Percentiles rank a stretch among this genome's conserved stretches.
Conservation (phyloP, 2,888 invertebrate species). For the Nemoura dubitans region DNA sequence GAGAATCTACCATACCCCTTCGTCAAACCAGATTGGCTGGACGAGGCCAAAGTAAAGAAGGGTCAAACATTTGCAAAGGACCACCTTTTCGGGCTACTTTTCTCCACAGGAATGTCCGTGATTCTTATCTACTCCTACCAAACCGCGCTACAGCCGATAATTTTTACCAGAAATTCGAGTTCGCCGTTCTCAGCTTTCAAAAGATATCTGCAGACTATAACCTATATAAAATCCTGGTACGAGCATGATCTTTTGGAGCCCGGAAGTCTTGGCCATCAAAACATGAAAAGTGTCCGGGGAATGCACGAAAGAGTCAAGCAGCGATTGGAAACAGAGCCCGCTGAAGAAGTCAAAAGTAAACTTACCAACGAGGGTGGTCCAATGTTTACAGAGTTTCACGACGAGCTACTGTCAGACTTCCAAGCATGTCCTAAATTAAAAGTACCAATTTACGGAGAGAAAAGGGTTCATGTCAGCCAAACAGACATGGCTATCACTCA, state of each 20-base stretch:
- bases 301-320: constrained; percentile 54
- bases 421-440: constrained; percentile 49
- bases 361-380: constrained; percentile 25
- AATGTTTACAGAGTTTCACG: constrained; percentile 50
- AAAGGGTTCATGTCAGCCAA: constrained; percentile 55
- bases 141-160: constrained; percentile 41
- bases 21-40: constrained; percentile 42
- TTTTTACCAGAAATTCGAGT: constrained; percentile 56
- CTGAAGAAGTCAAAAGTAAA: not conserved
- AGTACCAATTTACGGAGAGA: constrained; percentile 48
- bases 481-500: constrained; percentile 61
- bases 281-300: constrained; percentile 55
- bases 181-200: constrained; percentile 55
- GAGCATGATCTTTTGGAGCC: constrained; percentile 57
- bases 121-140: constrained; percentile 55
- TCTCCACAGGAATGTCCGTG: constrained; percentile 57
- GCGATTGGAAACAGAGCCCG: not conserved
- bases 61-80: constrained; percentile 57
- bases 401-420: constrained; percentile 53
- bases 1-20: not conserved
- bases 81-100: constrained; percentile 55
- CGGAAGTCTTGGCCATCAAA: constrained; percentile 52
- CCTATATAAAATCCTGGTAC: constrained; percentile 58
- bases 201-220: constrained; percentile 57
- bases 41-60: constrained; percentile 34